These are phyloP conservation scores for Pelobates cultripes DNA, from an alignment of 2,797 vertebrate genomes.

Conservation along the genomic window DNA sequence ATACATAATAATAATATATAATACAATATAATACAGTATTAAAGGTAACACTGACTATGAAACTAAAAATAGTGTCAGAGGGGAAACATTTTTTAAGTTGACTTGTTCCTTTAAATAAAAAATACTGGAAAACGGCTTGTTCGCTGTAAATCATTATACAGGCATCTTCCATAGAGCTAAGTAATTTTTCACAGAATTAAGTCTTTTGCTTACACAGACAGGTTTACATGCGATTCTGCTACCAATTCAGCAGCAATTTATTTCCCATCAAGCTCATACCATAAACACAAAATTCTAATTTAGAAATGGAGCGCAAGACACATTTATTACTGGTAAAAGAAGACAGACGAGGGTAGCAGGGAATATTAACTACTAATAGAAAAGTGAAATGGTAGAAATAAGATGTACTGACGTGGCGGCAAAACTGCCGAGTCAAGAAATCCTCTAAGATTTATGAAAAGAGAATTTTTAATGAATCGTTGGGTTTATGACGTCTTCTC, in stretches of 20 bases:
- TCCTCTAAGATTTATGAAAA: slow-evolving; percentile 11
- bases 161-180: no score
- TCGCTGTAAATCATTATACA: no score
- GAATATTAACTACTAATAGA: neutral
- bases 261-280: neutral
- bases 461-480: slow-evolving; percentile 9
- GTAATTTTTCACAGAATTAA: neutral
- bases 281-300: neutral
- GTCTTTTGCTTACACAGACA: neutral
- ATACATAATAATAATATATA: no score
- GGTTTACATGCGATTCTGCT: neutral
- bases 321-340: neutral
- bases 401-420: neutral
- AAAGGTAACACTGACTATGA: no score
- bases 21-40: no score
- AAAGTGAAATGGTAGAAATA: no score
- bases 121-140: no score
- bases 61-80: no score
- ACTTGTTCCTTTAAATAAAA: no score
- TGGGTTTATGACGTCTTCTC: neutral
- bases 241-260: neutral
- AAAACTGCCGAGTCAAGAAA: neutral
- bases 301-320: neutral
- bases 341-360: neutral
- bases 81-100: no score